Evolutionary conservation across 30 jellyfish, hydroid and myxozoan genomes (phyloP), one percentile per base, ranked within the genome.

Genomic region (Nemopilema nomurai): DNA sequence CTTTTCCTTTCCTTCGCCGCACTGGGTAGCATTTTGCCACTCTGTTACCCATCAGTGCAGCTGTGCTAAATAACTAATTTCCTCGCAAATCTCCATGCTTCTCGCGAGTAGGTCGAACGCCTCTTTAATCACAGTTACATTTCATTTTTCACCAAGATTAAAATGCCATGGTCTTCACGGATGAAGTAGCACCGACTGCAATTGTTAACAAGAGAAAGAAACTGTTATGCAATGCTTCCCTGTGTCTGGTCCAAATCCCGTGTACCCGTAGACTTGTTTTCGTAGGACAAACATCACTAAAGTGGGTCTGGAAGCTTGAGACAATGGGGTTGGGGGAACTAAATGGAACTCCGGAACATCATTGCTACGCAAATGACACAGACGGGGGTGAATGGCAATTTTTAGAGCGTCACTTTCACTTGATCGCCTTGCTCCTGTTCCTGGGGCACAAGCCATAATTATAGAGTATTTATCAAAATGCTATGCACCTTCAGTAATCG

Each of bases 1-100:
- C 66, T 63, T 77, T 77, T 6, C 13, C 57, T 62, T 81, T 81
- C 32, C 90, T 24, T 21, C 71, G 83, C 67, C 90, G 64, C 27
- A 29, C 75, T 49, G 90, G 90, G 52, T 67, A 49, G 62, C 90
- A 81, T 41, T 76, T 72, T n/a, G 90, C 41, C 1, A 81, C 69
- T 67, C 62, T 81, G 81, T 81, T 81, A 9, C 90, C 90, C 90
- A 81, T 81, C 71, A 77, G 87, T 28, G 50, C 77, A 26, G 20
- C 69, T 31, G 25, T 19, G 64, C 27, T 25, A 18, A 16, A 41
- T 29, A 31, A 19, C 63, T 70, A 70, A 18, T 22, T 70, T 28
- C 80, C 62, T 19, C 50, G 41, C 41, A 16, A 27, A 4, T 32
- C 84, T 32, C 25, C 72, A 18, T 23, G 84, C 52, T 74, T 74